These are phyloP conservation scores for Acholoe squamosa DNA, from an alignment of 2,888 invertebrate genomes.

Conservation along the genomic window DNA sequence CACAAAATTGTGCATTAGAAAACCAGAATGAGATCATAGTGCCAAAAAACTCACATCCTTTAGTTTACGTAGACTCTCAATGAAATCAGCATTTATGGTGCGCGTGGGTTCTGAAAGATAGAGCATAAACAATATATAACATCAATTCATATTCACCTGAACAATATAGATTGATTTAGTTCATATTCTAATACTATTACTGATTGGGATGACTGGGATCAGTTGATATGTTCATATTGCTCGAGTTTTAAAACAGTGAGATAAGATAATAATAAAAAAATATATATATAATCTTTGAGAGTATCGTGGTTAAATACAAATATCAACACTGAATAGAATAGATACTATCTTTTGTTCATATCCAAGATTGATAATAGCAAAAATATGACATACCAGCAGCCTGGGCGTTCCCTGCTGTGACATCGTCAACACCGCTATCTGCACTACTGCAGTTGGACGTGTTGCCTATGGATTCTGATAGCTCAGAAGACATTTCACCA, in stretches of 20 bases:
- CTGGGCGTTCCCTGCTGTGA: neutral
- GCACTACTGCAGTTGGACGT: slow-evolving; percentile 40
- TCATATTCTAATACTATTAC: no score
- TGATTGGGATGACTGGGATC: no score
- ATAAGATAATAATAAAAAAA: no score
- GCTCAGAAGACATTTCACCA: slow-evolving; percentile 28
- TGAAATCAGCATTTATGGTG: slow-evolving; percentile 68
- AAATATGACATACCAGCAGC: neutral
- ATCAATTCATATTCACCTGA: no score
- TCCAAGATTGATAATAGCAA: neutral
- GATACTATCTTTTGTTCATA: neutral
- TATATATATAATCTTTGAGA: no score
- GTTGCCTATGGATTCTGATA: slow-evolving; percentile 45
- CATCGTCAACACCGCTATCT: slow-evolving; percentile 23
- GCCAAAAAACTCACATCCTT: slow-evolving; percentile 68
- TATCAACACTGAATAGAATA: neutral
- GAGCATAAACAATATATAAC: neutral
- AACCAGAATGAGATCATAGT: no score
- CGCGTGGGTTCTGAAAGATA: slow-evolving; percentile 33
- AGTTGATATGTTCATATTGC: no score
- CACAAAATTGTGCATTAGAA: no score
- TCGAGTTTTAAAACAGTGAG: no score
- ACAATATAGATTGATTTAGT: no score
- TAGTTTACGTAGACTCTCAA: slow-evolving; percentile 67
- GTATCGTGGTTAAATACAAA: neutral